Conservation (phyloP, 2,797 vertebrate genomes). For the Prunella strophiata region DNA sequence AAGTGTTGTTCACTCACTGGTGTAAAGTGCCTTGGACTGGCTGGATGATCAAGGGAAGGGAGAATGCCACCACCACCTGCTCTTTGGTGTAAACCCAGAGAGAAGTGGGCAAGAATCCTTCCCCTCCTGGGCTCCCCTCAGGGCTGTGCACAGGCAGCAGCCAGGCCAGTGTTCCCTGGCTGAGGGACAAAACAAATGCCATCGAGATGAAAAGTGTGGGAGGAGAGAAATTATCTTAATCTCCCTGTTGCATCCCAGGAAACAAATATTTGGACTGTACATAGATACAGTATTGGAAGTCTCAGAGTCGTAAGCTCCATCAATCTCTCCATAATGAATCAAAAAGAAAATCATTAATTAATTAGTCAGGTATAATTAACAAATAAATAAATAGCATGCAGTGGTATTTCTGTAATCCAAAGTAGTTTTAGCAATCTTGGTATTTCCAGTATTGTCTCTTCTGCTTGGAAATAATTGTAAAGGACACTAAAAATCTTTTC, state of each 20-base stretch:
- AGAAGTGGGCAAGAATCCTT: not conserved
- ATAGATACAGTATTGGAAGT: not conserved
- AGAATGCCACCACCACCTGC: not conserved
- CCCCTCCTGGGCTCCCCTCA: not conserved
- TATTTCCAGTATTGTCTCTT: not conserved
- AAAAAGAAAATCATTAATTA: not conserved
- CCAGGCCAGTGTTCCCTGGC: not conserved
- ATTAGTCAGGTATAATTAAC: constrained; percentile 2
- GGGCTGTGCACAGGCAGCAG: not conserved
- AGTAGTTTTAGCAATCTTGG: not conserved
- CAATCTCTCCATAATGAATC: not conserved
- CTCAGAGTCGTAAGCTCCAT: not conserved
- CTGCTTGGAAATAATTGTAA: not conserved
- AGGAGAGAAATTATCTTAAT: not conserved
- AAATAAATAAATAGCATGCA: not conserved
- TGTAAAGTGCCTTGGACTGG: not conserved
- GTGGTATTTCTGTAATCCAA: not conserved
- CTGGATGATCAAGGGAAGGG: not conserved
- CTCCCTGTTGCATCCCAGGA: not conserved
- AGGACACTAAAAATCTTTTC: not conserved
- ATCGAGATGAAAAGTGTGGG: not conserved
- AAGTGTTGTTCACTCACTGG: not conserved
- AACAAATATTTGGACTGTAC: not conserved
- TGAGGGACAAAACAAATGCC: not conserved
- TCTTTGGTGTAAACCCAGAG: not conserved